Evolutionary conservation across 2,888 invertebrate genomes (phyloP).

Genomic region (Timema cristinae): DNA sequence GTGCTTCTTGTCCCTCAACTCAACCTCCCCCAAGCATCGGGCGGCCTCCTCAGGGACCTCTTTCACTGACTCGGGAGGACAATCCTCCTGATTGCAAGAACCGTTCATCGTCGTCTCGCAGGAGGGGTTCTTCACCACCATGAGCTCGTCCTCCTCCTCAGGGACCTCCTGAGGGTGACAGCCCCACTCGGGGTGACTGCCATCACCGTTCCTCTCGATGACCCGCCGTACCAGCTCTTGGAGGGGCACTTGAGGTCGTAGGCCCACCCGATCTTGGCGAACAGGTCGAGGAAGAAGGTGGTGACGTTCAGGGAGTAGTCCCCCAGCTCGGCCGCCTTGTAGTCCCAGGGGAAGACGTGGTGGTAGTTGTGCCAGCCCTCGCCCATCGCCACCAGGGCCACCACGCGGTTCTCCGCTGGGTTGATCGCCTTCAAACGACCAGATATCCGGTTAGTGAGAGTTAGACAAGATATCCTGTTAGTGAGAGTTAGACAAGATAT

Average conservation of each 20-base stretch:
- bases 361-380: constrained; percentile 56
- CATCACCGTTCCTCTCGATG: constrained; percentile 70
- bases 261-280: constrained; percentile 79
- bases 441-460: too few species aligned
- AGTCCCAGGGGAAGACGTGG: constrained; percentile 62
- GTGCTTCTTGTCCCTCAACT: too few species aligned
- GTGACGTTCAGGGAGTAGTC: constrained; percentile 62
- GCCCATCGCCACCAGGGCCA: constrained; percentile 41
- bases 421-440: constrained; percentile 30
- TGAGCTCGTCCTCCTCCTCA: constrained; percentile 1
- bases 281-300: constrained; percentile 72
- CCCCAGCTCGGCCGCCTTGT: constrained; percentile 64
- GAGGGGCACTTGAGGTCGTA: constrained; percentile 82
- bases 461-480: too few species aligned
- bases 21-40: too few species aligned
- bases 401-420: constrained; percentile 36
- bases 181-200: constrained; percentile 47
- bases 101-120: too few species aligned
- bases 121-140: not conserved
- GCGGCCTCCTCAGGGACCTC: too few species aligned
- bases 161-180: not conserved
- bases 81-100: too few species aligned
- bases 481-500: too few species aligned
- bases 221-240: constrained; percentile 63
- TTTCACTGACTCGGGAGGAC: too few species aligned